These are phyloP conservation scores for Lonchura striata DNA, from an alignment of 2,113 vertebrate genomes.

Conservation along the genomic window DNA sequence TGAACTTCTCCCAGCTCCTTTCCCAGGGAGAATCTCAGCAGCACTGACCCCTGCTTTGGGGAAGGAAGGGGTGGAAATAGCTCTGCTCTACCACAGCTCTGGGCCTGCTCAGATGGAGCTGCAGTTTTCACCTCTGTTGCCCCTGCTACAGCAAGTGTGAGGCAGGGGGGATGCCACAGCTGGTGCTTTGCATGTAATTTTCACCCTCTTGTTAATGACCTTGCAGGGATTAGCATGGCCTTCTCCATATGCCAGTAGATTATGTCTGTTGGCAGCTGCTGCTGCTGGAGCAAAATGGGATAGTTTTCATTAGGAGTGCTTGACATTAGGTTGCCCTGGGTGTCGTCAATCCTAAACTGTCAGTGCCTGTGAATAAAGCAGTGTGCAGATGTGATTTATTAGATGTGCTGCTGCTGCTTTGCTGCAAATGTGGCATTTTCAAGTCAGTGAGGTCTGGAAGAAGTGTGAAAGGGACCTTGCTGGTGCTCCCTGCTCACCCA, in stretches of 20 bases:
- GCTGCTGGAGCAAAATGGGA: slow-evolving; percentile 64
- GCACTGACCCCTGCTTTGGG: background rate
- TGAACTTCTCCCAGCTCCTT: background rate
- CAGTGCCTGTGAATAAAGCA: slow-evolving; percentile 68
- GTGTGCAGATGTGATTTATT: slow-evolving; percentile 67
- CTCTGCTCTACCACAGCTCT: background rate
- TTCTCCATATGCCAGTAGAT: slow-evolving; percentile 75
- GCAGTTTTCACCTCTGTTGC: slow-evolving; percentile 47
- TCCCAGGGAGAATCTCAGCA: background rate
- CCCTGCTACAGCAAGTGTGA: slow-evolving; percentile 47
- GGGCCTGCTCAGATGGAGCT: background rate
- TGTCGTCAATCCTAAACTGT: slow-evolving; percentile 76
- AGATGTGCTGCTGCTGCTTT: slow-evolving; percentile 32
- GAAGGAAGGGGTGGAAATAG: background rate
- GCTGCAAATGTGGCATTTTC: slow-evolving; percentile 47
- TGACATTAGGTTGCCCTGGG: slow-evolving; percentile 70
- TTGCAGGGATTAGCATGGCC: slow-evolving; percentile 73
- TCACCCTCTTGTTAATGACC: slow-evolving; percentile 72
- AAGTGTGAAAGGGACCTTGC: slow-evolving; percentile 8
- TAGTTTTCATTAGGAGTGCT: slow-evolving; percentile 73
- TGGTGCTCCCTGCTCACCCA: background rate
- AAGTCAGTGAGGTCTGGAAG: slow-evolving; percentile 32
- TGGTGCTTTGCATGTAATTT: slow-evolving; percentile 71
- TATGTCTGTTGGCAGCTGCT: slow-evolving; percentile 74
- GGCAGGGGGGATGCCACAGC: slow-evolving; percentile 62